phyloP scores from a whole-genome alignment of 2,888 invertebrate species.

The Protodeltote pygarga region DNA sequence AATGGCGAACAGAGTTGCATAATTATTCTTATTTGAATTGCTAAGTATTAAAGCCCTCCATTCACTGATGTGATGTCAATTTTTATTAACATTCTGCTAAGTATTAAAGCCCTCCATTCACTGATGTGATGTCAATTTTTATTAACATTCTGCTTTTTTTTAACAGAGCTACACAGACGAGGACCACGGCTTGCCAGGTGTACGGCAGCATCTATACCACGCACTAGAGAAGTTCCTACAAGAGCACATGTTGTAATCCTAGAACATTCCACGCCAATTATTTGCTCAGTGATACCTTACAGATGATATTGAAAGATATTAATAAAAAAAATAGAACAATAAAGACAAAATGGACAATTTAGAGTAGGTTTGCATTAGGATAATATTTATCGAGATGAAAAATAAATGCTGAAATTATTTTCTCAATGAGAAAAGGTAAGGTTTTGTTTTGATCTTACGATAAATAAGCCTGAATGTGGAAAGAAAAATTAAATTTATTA shows the following conservation, averaged over 20 bases:
- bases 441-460: no score
- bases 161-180: conserved; percentile 95
- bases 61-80: background rate
- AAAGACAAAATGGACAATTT: background rate
- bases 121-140: background rate
- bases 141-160: conserved; percentile 51
- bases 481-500: no score
- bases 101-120: no score
- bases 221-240: conserved; percentile 93
- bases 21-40: no score
- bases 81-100: background rate
- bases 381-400: no score
- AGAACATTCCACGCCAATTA: conserved; percentile 10
- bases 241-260: conserved; percentile 73
- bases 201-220: conserved; percentile 95
- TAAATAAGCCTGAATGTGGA: no score
- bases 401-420: no score
- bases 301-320: no score
- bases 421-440: no score
- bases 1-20: no score
- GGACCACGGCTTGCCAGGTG: conserved; percentile 94
- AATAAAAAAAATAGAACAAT: conserved; percentile 9
- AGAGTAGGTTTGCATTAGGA: background rate
- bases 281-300: conserved; percentile 39
- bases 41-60: no score